Evolutionary conservation across 2,797 vertebrate genomes (phyloP).

Genomic region (Tokudaia tokunoshimensis): DNA sequence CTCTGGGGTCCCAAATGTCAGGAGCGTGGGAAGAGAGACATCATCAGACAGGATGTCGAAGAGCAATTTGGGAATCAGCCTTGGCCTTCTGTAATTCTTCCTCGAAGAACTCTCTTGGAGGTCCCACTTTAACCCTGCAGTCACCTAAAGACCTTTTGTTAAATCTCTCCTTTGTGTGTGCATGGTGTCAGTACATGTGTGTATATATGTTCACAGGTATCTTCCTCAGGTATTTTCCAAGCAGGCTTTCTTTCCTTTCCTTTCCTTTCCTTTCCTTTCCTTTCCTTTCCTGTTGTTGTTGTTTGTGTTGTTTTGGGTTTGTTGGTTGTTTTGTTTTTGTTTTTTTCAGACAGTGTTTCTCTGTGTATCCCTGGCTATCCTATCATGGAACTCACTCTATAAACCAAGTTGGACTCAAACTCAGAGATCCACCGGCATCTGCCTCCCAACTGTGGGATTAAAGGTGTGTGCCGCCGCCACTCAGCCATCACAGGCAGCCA

Average conservation of each 20-base stretch:
- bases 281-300: background rate
- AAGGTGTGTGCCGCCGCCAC: too few species aligned
- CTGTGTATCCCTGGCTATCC: background rate
- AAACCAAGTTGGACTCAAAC: background rate
- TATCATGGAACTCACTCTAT: background rate
- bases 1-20: background rate
- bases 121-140: background rate
- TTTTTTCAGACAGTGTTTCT: background rate
- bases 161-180: background rate
- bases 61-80: background rate
- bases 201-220: too few species aligned
- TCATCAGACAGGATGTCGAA: background rate
- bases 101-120: background rate
- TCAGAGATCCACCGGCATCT: background rate
- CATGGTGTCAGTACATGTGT: background rate
- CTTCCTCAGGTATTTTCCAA: background rate
- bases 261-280: too few species aligned
- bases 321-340: background rate
- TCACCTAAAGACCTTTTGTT: background rate
- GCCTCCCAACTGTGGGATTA: background rate
- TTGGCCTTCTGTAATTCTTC: background rate
- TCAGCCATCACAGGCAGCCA: background rate
- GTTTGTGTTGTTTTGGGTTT: background rate
- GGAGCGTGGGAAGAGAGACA: background rate
- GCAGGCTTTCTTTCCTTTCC: background rate